These are phyloP conservation scores for Dendrolimus houi DNA, from an alignment of 2,888 invertebrate genomes.

Conservation along the genomic window DNA sequence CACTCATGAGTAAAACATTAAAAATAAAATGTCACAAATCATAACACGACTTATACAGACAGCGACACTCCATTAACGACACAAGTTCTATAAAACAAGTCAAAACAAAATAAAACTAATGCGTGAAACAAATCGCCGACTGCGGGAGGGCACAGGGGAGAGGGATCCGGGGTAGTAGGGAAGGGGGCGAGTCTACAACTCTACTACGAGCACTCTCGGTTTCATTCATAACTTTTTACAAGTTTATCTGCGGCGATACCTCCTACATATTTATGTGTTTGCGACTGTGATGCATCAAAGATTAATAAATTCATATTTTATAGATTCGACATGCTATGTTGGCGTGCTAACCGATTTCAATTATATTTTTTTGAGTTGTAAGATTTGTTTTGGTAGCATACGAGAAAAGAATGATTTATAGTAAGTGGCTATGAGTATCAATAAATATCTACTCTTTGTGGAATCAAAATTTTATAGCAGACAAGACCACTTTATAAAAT, in stretches of 20 bases:
- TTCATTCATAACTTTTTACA: slow-evolving; percentile 78
- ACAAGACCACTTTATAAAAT: no score
- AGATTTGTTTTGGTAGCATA: no score
- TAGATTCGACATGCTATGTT: background rate
- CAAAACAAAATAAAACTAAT: slow-evolving; percentile 70
- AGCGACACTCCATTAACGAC: slow-evolving; percentile 13
- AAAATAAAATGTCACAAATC: slow-evolving; percentile 9
- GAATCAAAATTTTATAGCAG: no score
- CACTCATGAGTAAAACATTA: background rate
- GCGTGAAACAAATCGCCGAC: slow-evolving; percentile 63
- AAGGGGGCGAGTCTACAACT: slow-evolving; percentile 53
- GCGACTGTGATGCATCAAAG: slow-evolving; percentile 54
- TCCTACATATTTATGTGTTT: slow-evolving; percentile 74
- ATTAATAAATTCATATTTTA: slow-evolving; percentile 21
- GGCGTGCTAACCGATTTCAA: no score
- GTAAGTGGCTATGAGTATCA: no score
- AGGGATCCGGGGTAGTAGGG: slow-evolving; percentile 18
- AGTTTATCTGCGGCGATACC: slow-evolving; percentile 73
- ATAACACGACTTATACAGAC: slow-evolving; percentile 12
- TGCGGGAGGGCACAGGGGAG: slow-evolving; percentile 24
- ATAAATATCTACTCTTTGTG: no score
- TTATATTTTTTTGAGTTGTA: no score
- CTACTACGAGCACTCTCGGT: slow-evolving; percentile 73
- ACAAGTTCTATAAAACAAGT: slow-evolving; percentile 44
- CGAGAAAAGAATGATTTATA: no score